Evolutionary conservation across 2,888 invertebrate species (phyloP), one percentile per base, ranked within the genome.

Genomic region (Rhagonycha fulva): DNA sequence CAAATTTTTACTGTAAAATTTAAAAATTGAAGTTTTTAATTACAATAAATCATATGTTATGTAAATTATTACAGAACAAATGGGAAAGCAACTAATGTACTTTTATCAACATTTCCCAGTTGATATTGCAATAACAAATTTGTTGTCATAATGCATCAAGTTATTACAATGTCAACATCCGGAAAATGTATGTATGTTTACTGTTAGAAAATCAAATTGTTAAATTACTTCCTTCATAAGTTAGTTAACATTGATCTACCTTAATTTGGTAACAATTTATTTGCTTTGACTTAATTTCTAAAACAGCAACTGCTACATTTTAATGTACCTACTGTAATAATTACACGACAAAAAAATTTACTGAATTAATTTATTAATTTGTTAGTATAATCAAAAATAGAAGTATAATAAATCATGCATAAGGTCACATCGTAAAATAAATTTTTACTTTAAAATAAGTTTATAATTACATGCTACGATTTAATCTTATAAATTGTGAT

Each of bases 41-140:
- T 32, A 32, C 32, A 32, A 32, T 32, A 32, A 32, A 32, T 32
- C 32, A 32, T 32, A 32, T 32, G 12, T 32, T 12, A n/a, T 32
- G 32, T 32, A 12, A 32, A 32, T 32, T 32, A 32, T 32, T 32
- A 12, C 32, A 32, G 1, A 32, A 32, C 32, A 32, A 12, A 32
- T 32, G 32, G 32, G 12, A 32, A 32, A 32, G 32, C 32, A 32
- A 32, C 32, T 32, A 32, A 73, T 73, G 32, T 68, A 69, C 68
- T 30, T 32, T 62, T 74, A 70, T 74, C 66, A 70, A 47, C 71
- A 71, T 71, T 75, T 30, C 19, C 61, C 75, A 75, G 70, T 68
- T 75, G 75, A 71, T 47, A 61, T 62, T 71, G 71, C 74, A 75
- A 67, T 60, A 67, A 68, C 67, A 71, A 70, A 75, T 70, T 66